Evolutionary conservation across 2,113 vertebrate species (phyloP).

Genomic region (Sinocyclocheilus anshuiensis): DNA sequence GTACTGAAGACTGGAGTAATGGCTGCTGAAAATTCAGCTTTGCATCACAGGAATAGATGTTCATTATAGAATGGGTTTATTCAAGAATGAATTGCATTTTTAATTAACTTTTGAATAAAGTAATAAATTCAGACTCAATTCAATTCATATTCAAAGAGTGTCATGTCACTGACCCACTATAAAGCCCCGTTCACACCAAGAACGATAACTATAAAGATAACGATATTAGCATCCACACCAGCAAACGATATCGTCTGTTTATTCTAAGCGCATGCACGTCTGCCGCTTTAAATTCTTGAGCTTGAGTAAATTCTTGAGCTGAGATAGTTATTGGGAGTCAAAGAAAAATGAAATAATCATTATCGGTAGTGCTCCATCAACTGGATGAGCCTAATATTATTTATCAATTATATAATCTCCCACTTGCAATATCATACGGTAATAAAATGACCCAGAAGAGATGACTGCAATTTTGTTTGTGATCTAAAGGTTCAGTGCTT

Average conservation of each 20-base stretch:
- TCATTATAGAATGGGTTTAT: background rate
- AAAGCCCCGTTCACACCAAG: too few relatives aligned
- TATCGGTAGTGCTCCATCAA: slow-evolving; percentile 27
- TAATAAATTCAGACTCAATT: background rate
- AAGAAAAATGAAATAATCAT: background rate
- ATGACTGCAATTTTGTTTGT: slow-evolving; percentile 35
- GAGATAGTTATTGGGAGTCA: too few relatives aligned
- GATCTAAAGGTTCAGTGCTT: slow-evolving; percentile 47
- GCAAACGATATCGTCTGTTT: too few relatives aligned
- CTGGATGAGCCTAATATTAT: background rate
- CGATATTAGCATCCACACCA: too few relatives aligned
- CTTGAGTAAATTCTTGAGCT: too few relatives aligned
- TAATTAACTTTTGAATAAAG: background rate
- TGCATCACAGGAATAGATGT: background rate
- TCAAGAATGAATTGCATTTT: background rate
- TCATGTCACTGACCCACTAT: too few relatives aligned
- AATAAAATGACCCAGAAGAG: slow-evolving; percentile 28
- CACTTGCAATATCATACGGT: slow-evolving; percentile 12
- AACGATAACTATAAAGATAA: too few relatives aligned
- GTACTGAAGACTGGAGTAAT: background rate
- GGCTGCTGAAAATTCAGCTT: too few relatives aligned
- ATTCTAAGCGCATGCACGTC: too few relatives aligned
- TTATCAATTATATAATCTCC: slow-evolving; percentile 2
- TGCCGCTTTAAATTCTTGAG: too few relatives aligned
- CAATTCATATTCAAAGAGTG: background rate